Percentiles rank a stretch among this genome's conserved stretches.
These are phyloP conservation scores for Clarias laeviceps DNA, from an alignment of 2,797 vertebrate genomes.

Conservation along the genomic window DNA sequence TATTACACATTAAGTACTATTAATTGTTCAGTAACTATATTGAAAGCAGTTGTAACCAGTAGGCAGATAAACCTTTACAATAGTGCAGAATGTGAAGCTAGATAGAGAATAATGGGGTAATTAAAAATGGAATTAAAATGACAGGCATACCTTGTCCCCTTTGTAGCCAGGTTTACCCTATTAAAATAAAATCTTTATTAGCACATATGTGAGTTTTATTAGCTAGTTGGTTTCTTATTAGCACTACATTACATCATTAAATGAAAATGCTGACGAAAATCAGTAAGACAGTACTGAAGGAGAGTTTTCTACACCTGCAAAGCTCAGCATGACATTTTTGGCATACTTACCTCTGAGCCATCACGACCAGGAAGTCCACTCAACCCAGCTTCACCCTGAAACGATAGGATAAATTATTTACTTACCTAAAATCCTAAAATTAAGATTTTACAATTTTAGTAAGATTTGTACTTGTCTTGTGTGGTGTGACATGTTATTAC, in stretches of 20 bases:
- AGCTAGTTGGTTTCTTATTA: not conserved
- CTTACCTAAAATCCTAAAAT: not conserved
- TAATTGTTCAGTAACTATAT: not conserved
- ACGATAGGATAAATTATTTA: slow-evolving; percentile 31
- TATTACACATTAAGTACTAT: not conserved
- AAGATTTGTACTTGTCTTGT: not conserved
- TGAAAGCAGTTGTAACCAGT: not conserved
- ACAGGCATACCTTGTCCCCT: slow-evolving; percentile 83
- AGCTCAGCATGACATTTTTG: not conserved
- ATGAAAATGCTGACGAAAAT: slow-evolving; percentile 2
- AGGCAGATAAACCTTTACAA: not conserved
- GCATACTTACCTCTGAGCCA: slow-evolving; percentile 79
- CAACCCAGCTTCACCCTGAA: slow-evolving; percentile 84
- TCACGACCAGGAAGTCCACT: slow-evolving; percentile 84
- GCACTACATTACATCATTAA: not conserved
- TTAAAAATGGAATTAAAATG: not conserved
- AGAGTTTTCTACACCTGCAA: not conserved
- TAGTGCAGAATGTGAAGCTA: not conserved
- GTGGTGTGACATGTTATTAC: not conserved
- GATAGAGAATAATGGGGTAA: not conserved
- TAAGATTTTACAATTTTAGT: not conserved
- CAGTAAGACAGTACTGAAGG: not conserved
- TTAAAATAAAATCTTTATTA: slow-evolving; percentile 42
- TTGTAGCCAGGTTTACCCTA: slow-evolving; percentile 90
- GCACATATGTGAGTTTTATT: not conserved